Evolutionary conservation across 2,113 vertebrate genomes (phyloP), one percentile per base, ranked within the genome.

Genomic region (Saccopteryx leptura): DNA sequence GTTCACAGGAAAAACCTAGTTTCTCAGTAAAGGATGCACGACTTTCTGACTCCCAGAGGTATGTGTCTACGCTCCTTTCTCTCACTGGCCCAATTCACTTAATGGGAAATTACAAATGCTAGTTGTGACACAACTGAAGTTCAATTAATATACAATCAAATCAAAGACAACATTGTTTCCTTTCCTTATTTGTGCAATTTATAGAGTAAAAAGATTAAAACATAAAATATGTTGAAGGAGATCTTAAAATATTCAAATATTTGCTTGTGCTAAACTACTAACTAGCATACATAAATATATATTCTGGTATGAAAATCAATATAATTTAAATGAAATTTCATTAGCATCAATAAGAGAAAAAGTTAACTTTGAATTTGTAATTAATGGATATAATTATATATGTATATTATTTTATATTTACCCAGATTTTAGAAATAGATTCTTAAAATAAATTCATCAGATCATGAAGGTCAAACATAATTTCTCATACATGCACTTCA

Each of bases 391-490:
- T 46, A 69, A 17, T 39, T 14, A 52, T 19, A 21, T 17, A 28
- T 88, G 69, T 39, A 48, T 74, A 74, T 74, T 65, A 81, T 33
- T 63, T 72, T 18, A 21, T 88, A 56, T 82, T 63, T 48, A 66
- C 23, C 2, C 6, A 31, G 39, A 14, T 24, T 78, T 31, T 61
- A 48, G 31, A 61, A 78, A 26, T 11, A 9, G 26, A 72, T 79
- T 80, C 83, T 79, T n/a, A n/a, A 66, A 72, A 54, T 72, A 5
- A 84, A 23, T 61, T 60, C 13, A 52, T 85, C 9, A 54, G 13
- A 75, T 76, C 46, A 63, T 65, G 18, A 69, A 50, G 6, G 60
- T 39, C 21, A 28, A 91, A 56, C 23, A 2, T 18, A 54, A 54
- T 52, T 82, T 9, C 4, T 69, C 21, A 33, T 9, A 26, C 9